phyloP scores from a whole-genome alignment of 2,113 vertebrate species.

The Tetrao urogallus region DNA sequence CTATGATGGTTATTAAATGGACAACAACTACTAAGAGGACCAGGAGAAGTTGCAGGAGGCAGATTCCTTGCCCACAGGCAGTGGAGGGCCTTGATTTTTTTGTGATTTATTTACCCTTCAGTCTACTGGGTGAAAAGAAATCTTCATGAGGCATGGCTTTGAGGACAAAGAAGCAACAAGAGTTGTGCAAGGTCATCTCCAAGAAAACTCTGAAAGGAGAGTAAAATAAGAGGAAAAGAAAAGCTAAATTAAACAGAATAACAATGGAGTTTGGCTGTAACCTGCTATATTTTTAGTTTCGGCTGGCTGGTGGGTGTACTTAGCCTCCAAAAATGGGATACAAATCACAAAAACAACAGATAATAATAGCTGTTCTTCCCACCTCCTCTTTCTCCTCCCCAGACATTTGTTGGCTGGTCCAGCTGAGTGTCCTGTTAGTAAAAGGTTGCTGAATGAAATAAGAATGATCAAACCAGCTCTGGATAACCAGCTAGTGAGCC shows the following conservation, averaged over 20 bases:
- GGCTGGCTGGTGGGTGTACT: neutral
- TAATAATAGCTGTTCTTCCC: neutral
- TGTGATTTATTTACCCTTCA: neutral
- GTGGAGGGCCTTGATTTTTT: neutral
- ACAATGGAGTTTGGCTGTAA: neutral
- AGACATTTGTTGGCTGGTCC: neutral
- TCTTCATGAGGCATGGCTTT: neutral
- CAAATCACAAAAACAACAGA: neutral
- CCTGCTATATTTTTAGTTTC: neutral
- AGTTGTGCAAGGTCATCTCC: neutral
- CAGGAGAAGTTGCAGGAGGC: neutral
- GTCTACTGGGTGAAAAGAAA: neutral
- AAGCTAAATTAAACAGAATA: neutral
- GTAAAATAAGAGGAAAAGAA: neutral
- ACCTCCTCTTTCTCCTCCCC: neutral
- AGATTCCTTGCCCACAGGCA: neutral
- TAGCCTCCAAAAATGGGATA: neutral
- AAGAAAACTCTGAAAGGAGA: neutral
- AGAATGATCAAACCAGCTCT: neutral
- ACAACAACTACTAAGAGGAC: neutral
- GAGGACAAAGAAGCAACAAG: neutral
- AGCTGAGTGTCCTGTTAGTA: neutral
- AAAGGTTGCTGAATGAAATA: neutral
- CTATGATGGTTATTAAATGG: neutral
- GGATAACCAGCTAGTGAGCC: neutral